phyloP scores from a whole-genome alignment of 2,888 invertebrate species.

The Rapana venosa region DNA sequence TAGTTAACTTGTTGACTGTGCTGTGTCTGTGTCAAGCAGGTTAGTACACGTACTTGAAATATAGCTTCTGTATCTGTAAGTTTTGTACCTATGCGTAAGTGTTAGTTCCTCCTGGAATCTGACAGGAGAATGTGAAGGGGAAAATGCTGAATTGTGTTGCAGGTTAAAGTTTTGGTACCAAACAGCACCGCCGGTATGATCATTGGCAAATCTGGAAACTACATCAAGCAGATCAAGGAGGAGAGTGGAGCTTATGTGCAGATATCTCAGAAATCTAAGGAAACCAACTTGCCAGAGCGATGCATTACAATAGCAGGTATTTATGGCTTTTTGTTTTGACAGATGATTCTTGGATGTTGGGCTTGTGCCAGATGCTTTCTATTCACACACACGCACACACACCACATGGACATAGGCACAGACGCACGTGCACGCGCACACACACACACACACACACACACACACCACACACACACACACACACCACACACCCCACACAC shows the following conservation, averaged over 20 bases:
- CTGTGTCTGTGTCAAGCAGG: neutral
- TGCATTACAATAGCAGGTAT: constrained; percentile 78
- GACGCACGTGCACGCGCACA: too few species aligned
- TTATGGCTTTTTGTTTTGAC: constrained; percentile 30
- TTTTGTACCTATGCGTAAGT: neutral
- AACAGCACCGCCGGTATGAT: constrained; percentile 79
- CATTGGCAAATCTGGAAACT: constrained; percentile 78
- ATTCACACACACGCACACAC: too few species aligned
- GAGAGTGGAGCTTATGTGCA: constrained; percentile 79
- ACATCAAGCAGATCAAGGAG: constrained; percentile 78
- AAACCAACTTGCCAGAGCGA: constrained; percentile 77
- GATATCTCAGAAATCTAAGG: constrained; percentile 79
- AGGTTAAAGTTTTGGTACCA: constrained; percentile 78
- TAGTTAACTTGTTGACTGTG: neutral
- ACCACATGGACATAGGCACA: too few species aligned
- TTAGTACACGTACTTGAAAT: too few species aligned
- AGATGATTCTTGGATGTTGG: neutral
- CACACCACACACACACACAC: too few species aligned
- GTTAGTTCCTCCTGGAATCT: neutral
- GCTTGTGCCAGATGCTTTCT: too few species aligned
- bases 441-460: too few species aligned
- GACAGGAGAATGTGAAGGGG: neutral
- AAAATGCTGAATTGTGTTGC: constrained; percentile 48
- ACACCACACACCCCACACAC: too few species aligned
- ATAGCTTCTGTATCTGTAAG: neutral